Base-by-base conservation (phyloP, 1,140 invertebrate species). In the Drosophila neocordata region DNA sequence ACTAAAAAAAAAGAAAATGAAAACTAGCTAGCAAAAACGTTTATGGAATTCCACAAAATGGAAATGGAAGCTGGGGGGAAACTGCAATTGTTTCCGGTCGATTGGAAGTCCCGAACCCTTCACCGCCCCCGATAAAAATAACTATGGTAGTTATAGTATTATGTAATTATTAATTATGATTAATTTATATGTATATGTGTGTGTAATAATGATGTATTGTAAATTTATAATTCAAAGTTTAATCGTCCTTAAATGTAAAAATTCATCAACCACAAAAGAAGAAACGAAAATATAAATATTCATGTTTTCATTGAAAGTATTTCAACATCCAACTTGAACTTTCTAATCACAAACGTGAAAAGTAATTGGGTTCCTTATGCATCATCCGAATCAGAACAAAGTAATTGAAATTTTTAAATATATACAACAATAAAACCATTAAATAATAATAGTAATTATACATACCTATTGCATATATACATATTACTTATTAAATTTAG, bases 111-210 rank as follows among this genome's bases (percentile, higher is more conserved):
- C 41, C 15, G 15, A 11, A 2, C 18, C 15, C 41, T 20, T 5
- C 15, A 48, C 18, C 13, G 2, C 62, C 72, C 63, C 82, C 74
- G 63, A 56, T 15, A 31, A 56, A 53, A 84, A 84, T 88, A 87
- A 87, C 82, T 87, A 74, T 64, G 58, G 71, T 87, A 87, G 81
- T 85, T 85, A 85, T 85, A 85, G 82, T 87, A 87, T 87, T 87
- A 88, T 87, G 74, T 84, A 84, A 70, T 68, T 76, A 73, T 77
- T 61, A 53, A 74, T 57, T 60, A 34, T 55, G 55, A 55, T 41
- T 44, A 34, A 58, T 52, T 37, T 71, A 44, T 66, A 44, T 44
- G 59, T 31, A 48, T 53, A 37, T 73, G 61, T 73, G 38, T 44
- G 35, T 69, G 65, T 66, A 64, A 22, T 35, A 20, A 41, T 64